Evolutionary conservation across 1,140 invertebrate genomes (phyloP), one percentile per base, ranked within the genome.

Genomic region (Dendroctonus ponderosae): DNA sequence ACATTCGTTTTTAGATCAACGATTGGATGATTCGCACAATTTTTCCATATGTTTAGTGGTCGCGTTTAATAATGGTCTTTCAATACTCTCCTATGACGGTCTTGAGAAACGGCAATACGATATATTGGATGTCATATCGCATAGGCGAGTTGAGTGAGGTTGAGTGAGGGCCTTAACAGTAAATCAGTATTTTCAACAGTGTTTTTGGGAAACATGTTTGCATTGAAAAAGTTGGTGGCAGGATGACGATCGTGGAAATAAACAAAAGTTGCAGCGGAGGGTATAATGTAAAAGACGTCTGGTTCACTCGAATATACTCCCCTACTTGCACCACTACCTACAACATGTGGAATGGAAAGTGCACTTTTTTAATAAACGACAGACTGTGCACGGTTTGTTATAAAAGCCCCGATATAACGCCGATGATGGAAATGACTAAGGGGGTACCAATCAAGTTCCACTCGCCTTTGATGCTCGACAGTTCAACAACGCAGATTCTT

Each of bases 251-350:
- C 14, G 61, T 70, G 5, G 70, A 74, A 70, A 48, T 77, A 37
- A 70, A 9, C 14, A 58, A 64, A 26, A 44, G 68, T 58, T n/a
- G 63, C 0, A 67, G 66, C 8, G 56, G 61, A 11, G 68, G 69
- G 39, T 66, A 62, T 15, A 48, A 69, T 39, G 58, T 77, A 12
- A 71, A 68, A 26, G 72, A 78, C 68, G 70, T 76, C 7, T 76
- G 75, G 65, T 76, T 75, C 49, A 69, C 73, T 7, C 58, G 77
- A 57, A 75, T 78, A 14, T 78, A 78, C 62, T 78, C 77, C 0
- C 76, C 76, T 3, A 61, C 70, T 11, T 71, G 71, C 64, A 70
- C 76, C 11, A 77, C 74, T 11, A 73, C 74, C 48, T 72, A 76
- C 50, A 71, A 73, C 40, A 76, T 77, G 63, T 76, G 75, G 73